Evolutionary conservation across 2,113 vertebrate genomes (phyloP).

Genomic region (Psittacula cyanocephala): DNA sequence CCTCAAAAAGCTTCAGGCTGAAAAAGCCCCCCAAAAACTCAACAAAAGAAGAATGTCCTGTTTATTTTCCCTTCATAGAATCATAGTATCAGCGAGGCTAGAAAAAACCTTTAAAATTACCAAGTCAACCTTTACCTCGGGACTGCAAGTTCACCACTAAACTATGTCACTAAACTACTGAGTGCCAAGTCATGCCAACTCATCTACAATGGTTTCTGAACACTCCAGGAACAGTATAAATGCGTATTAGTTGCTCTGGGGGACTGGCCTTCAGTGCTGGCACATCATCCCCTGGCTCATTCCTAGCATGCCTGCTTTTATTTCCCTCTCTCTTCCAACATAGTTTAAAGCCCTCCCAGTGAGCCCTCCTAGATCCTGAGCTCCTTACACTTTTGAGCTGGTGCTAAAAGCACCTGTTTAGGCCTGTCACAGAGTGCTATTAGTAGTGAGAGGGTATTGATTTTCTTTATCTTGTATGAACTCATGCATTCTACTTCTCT

Average conservation of each 20-base stretch:
- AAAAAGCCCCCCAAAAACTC: background rate
- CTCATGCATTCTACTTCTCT: background rate
- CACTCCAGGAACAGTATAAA: background rate
- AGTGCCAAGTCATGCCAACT: background rate
- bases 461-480: background rate
- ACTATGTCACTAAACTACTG: background rate
- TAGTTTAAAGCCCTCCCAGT: background rate
- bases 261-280: background rate
- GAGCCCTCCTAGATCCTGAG: background rate
- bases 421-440: background rate
- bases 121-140: background rate
- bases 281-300: background rate
- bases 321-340: background rate
- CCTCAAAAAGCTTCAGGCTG: background rate
- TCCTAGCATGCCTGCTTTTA: background rate
- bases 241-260: background rate
- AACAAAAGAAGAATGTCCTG: background rate
- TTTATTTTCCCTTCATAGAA: background rate
- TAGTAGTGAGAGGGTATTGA: background rate
- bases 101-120: background rate
- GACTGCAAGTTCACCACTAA: background rate
- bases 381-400: background rate
- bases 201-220: background rate
- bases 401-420: background rate
- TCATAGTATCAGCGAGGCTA: background rate